Evolutionary conservation across 2,797 vertebrate genomes (phyloP).

Genomic region (Jordanella pulchra): DNA sequence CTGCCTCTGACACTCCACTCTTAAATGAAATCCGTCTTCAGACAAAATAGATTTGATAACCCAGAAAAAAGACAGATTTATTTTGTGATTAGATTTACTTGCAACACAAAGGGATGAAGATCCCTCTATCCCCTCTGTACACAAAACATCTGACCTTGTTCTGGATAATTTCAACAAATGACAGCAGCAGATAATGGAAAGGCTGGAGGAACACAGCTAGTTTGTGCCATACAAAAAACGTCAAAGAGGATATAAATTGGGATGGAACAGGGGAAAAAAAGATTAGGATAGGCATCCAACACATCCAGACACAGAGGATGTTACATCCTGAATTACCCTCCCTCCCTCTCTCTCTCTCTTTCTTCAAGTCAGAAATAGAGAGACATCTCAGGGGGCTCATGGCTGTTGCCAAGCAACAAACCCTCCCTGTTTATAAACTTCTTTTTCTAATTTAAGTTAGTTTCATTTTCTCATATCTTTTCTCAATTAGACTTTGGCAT

Average conservation of each 20-base stretch:
- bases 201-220: neutral
- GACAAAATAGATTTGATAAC: constrained; percentile 20
- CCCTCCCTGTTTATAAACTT: constrained; percentile 51
- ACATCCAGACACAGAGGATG: constrained; percentile 29
- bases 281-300: constrained; percentile 31
- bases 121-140: neutral
- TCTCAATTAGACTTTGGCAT: neutral
- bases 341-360: constrained; percentile 13
- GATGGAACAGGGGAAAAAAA: constrained; percentile 18
- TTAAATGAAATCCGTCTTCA: constrained; percentile 83
- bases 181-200: neutral
- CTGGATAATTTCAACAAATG: neutral
- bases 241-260: constrained; percentile 14
- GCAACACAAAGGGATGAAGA: neutral
- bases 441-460: constrained; percentile 11
- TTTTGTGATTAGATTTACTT: neutral
- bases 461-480: constrained; percentile 56
- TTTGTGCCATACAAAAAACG: constrained; percentile 11
- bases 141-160: neutral
- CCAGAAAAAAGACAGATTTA: neutral
- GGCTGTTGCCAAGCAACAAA: constrained; percentile 80
- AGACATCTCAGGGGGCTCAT: constrained; percentile 68
- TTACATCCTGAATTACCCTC: constrained; percentile 50
- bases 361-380: constrained; percentile 69
- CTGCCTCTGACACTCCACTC: constrained; percentile 78